Conservation (phyloP, 2,113 vertebrate genomes). For the Noturus placidus region DNA sequence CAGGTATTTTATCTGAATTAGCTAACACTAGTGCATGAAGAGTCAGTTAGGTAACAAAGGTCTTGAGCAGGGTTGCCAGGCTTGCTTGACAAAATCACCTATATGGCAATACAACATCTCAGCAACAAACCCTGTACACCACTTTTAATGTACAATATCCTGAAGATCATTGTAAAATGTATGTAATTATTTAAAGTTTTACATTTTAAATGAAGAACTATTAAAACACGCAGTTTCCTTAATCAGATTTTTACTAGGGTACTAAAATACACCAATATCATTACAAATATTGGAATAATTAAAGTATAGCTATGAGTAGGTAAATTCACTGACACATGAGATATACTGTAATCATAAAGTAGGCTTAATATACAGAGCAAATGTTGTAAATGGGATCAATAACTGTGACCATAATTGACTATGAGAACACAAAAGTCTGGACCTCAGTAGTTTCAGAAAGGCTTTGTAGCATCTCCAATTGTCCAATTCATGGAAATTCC, state of each 20-base stretch:
- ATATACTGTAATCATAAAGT: background rate
- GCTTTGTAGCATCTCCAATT: background rate
- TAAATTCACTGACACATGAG: background rate
- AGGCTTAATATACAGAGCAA: background rate
- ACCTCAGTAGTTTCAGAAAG: background rate
- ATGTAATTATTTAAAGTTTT: background rate
- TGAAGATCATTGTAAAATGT: background rate
- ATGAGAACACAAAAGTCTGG: background rate
- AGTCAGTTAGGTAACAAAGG: slow-evolving; percentile 47
- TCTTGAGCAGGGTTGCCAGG: slow-evolving; percentile 41
- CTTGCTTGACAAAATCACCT: background rate
- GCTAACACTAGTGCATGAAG: background rate
- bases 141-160: background rate
- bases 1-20: slow-evolving; percentile 9
- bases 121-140: background rate
- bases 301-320: background rate
- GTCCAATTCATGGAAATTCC: background rate
- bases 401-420: background rate
- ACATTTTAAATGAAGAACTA: background rate
- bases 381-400: background rate
- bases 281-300: background rate
- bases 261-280: background rate
- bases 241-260: background rate
- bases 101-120: background rate
- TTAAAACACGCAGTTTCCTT: background rate